phyloP scores from a whole-genome alignment of 1,140 invertebrate species.

The Littorina saxatilis region DNA sequence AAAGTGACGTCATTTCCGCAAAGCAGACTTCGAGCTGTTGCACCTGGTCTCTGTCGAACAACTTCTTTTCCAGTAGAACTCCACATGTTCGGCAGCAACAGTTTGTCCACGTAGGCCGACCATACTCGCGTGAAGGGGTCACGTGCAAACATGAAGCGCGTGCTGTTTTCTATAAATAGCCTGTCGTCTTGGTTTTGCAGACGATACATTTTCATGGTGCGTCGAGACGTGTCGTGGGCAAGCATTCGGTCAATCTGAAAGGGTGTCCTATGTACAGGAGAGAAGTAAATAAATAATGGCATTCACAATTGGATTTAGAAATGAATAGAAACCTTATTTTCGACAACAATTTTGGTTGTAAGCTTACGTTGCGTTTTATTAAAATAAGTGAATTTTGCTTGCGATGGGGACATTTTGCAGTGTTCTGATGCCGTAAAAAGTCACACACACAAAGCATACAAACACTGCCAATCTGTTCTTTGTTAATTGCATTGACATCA shows the following conservation, averaged over 20 bases:
- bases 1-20: constrained; percentile 37
- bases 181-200: not conserved
- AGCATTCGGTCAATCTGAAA: not conserved
- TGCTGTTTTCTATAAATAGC: not conserved
- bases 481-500: too few relatives aligned
- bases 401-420: too few relatives aligned
- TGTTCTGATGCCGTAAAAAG: too few relatives aligned
- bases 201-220: constrained; percentile 1
- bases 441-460: too few relatives aligned
- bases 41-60: not conserved
- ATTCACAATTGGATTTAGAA: too few relatives aligned
- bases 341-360: too few relatives aligned
- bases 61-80: constrained; percentile 28
- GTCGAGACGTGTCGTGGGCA: not conserved
- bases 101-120: constrained; percentile 39
- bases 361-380: too few relatives aligned
- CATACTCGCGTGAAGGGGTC: constrained; percentile 36
- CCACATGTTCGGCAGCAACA: constrained; percentile 36
- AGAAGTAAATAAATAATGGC: too few relatives aligned
- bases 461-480: too few relatives aligned
- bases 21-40: not conserved
- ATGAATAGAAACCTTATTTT: too few relatives aligned
- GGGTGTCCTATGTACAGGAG: not conserved
- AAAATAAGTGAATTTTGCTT: too few relatives aligned
- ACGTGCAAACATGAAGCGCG: constrained; percentile 35